Base-by-base conservation (phyloP, 2,888 invertebrate genomes). In the Nemoura dubitans region DNA sequence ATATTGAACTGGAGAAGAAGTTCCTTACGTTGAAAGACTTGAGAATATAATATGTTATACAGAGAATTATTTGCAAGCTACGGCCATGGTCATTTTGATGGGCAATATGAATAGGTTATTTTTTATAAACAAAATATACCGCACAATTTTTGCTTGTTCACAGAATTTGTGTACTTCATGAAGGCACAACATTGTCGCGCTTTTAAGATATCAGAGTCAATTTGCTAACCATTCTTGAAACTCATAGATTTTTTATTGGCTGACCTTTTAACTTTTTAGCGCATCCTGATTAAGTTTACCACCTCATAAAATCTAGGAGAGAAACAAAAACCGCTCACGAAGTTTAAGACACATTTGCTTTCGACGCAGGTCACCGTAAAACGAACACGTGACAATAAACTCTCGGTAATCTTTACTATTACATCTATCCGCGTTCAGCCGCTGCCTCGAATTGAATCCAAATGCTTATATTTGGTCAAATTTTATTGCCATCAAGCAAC, bases 381-480 rank as follows among this genome's bases (percentile, higher is more conserved):
- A 86, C 26, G 29, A 42, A 83, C 30, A 87, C 76, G 82, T 77
- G 87, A 87, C 87, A 87, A 87, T 87, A 87, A 87, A 87, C 85
- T 86, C 85, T 59, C 59, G 59, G 59, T 83, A 87, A 86, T 87
- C 87, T 86, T 86, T 87, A 87, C 87, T 87, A 82, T 87, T 85
- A 85, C 85, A 81, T 87, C 85, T 82, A 36, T 85, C 26, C 83
- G 83, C 42, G 14, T 59, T 59, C 10, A 36, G 36, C 36, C 36
- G 36, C 10, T 3, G 3, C 36, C 10, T 36, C 10, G 5, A 36
- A 36, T 6, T 59, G 59, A 59, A 59, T 59, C 59, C 59, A 21
- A 59, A 59, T 59, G 59, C 59, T 59, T 59, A 59, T 21, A 59
- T 59, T 59, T 59, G 59, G 59, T 59, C 14, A 59, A 59, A 59